These are phyloP conservation scores for Rhyacophila evoluta DNA, from an alignment of 2,888 invertebrate genomes.

Conservation along the genomic window DNA sequence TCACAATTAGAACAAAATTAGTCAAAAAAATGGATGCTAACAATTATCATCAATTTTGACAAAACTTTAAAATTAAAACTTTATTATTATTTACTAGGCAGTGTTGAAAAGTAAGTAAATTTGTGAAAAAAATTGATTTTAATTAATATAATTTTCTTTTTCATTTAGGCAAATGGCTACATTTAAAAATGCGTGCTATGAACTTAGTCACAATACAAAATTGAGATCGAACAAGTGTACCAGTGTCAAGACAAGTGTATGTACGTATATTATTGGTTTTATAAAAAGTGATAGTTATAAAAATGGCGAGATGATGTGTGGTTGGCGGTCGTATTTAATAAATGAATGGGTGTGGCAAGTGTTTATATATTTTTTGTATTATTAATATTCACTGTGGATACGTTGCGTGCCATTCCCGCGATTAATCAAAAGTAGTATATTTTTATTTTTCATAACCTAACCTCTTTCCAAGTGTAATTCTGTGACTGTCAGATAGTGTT, in stretches of 20 bases:
- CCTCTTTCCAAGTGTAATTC: conserved; percentile 34
- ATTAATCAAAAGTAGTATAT: conserved; percentile 32
- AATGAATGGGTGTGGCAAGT: conserved; percentile 47
- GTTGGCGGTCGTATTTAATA: conserved; percentile 42
- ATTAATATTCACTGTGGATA: background rate
- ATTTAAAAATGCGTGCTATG: background rate
- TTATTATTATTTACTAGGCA: too few relatives aligned
- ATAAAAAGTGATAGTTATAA: conserved; percentile 41
- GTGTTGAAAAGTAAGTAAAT: too few relatives aligned
- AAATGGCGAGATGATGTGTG: conserved; percentile 48
- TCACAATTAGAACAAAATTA: too few relatives aligned
- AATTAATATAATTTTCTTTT: too few relatives aligned
- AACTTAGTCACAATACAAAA: background rate
- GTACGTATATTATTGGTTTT: background rate
- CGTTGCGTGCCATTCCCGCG: background rate
- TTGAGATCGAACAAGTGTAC: conserved; percentile 35
- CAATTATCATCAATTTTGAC: too few relatives aligned
- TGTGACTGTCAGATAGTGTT: conserved; percentile 46
- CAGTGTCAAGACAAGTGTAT: conserved; percentile 43
- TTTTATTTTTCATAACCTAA: conserved; percentile 36
- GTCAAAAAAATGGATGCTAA: too few relatives aligned
- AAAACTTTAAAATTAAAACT: too few relatives aligned
- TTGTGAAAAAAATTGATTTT: too few relatives aligned
- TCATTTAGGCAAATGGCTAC: too few relatives aligned
- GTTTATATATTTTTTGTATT: conserved; percentile 32